These are phyloP conservation scores for Trichopoda pennipes DNA, from an alignment of 2,888 invertebrate species.

Conservation along the genomic window DNA sequence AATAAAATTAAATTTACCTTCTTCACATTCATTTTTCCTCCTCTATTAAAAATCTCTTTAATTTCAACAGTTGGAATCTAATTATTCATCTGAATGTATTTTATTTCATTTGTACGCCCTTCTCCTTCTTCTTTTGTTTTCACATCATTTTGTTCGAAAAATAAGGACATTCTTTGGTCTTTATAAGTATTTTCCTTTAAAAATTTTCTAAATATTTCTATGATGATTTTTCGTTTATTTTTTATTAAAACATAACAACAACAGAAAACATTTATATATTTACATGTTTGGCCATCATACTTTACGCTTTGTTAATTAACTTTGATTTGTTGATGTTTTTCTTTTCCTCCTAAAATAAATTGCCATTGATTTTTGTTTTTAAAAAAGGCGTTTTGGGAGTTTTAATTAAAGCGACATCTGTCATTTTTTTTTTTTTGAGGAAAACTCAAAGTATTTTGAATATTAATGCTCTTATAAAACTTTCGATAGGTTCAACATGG, in stretches of 20 bases:
- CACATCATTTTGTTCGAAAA: constrained; percentile 33
- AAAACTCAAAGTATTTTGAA: constrained; percentile 23
- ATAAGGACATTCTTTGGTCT: constrained; percentile 46
- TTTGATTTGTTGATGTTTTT: constrained; percentile 69
- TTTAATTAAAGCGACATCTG: constrained; percentile 69
- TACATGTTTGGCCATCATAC: constrained; percentile 63
- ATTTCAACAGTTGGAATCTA: constrained; percentile 74
- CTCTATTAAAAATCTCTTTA: neutral
- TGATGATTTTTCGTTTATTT: constrained; percentile 40
- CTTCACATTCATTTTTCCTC: constrained; percentile 44
- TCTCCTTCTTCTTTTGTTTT: constrained; percentile 38
- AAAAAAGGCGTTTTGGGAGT: constrained; percentile 66
- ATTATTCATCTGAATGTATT: constrained; percentile 78
- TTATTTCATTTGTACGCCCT: constrained; percentile 47
- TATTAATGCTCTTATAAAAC: constrained; percentile 43
- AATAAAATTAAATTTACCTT: constrained; percentile 78
- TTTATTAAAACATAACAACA: constrained; percentile 2
- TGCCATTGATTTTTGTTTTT: constrained; percentile 67
- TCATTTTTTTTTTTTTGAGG: constrained; percentile 38
- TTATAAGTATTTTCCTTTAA: constrained; percentile 54
- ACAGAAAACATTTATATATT: constrained; percentile 52
- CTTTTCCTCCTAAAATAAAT: constrained; percentile 46
- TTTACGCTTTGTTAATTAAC: constrained; percentile 71
- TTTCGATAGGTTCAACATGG: constrained; percentile 16
- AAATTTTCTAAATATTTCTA: constrained; percentile 55